Base-by-base conservation (phyloP, 2,797 vertebrate species). In the Acanthurus leucopareius region DNA sequence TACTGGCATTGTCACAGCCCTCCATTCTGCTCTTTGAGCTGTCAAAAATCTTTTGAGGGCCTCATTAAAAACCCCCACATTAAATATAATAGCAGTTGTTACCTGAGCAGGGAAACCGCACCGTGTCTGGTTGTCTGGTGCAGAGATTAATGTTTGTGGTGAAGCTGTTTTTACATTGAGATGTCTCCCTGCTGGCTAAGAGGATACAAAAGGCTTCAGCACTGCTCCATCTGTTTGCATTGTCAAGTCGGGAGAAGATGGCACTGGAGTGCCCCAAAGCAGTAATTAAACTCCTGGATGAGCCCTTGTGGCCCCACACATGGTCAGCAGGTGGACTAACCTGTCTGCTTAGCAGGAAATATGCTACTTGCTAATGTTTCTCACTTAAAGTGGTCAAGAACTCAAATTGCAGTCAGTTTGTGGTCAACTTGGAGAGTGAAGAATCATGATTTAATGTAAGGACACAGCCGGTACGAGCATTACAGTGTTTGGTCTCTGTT, bases 81-180 rank as follows among this genome's bases (percentile, higher is more conserved):
- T 90, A 88, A 93, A 91, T 73, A 64, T 87, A 88, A 89, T 90
- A 80, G 77, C 73, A 38, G 87, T 82, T 17, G 83, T 91, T 91
- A 93, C 91, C 90, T 87, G 77, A 91, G 79, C 47, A 53, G 56
- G 67, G 51, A 71, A 88, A 89, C 84, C 78, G 38, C 87, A 78
- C 42, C 7, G 22, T 40, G 72, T 86, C 84, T 90, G 86, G 16
- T 81, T 35, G 32, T 35, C 32, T 35, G 32, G 32, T 35, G 80
- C 80, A 82, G 49, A 71, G 78, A 87, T 91, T 89, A 89, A 76
- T 75, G 76, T 80, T 77, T 28, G 80, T 10, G 69, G 58, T 68
- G 42, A 74, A 66, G 61, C 79, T 86, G 63, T 87, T 92, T 89
- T 73, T 83, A 60, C 73, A 64, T 68, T 58, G 69, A 75, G 76